Conservation (phyloP, 1,140 invertebrate genomes). For the Sitophilus oryzae region DNA sequence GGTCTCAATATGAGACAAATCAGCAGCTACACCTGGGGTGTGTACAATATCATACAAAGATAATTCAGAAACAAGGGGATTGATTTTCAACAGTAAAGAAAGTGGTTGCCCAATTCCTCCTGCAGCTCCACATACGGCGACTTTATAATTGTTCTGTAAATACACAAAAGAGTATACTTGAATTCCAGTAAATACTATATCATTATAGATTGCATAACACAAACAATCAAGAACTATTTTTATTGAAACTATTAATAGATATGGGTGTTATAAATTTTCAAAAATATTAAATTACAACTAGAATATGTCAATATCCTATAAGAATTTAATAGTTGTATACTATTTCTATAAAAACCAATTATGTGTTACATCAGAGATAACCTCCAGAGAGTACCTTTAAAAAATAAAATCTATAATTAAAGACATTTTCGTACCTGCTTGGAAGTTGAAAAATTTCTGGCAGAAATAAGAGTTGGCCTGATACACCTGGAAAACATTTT, state of each 20-base stretch:
- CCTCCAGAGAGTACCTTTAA: neutral
- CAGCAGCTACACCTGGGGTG: constrained; percentile 94
- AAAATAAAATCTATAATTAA: no score
- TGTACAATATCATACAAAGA: constrained; percentile 94
- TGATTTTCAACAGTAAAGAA: constrained; percentile 91
- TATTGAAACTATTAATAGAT: neutral
- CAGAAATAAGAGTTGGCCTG: constrained; percentile 46
- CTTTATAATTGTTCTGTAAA: constrained; percentile 69
- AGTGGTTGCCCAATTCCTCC: constrained; percentile 98
- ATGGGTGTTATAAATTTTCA: neutral
- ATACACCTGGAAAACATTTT: constrained; percentile 51
- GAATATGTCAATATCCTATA: neutral
- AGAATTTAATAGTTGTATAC: neutral
- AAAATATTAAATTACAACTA: neutral
- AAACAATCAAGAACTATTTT: neutral
- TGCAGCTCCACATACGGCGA: constrained; percentile 91
- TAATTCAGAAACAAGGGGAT: constrained; percentile 73
- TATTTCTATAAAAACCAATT: neutral
- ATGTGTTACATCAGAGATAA: constrained; percentile 9
- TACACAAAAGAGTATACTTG: constrained; percentile 2
- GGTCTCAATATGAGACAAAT: constrained; percentile 96
- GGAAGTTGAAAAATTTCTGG: constrained; percentile 50
- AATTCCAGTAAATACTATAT: neutral
- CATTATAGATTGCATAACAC: neutral
- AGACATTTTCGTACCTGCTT: constrained; percentile 46